phyloP scores from a whole-genome alignment of 2,797 vertebrate species.

The Antrozous pallidus region DNA sequence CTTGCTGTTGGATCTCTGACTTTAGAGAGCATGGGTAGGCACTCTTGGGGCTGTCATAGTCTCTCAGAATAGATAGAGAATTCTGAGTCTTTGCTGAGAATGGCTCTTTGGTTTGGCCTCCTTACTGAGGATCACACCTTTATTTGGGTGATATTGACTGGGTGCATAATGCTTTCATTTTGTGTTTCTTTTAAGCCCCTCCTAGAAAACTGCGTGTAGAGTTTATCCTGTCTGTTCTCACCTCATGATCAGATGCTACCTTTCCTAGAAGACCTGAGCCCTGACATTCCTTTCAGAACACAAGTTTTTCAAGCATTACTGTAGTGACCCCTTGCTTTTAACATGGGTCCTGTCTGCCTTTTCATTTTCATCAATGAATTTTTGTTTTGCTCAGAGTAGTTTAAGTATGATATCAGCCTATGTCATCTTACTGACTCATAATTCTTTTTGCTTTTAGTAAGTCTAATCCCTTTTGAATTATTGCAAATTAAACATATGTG shows the following conservation, averaged over 20 bases:
- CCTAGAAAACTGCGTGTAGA: background rate
- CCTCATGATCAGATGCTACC: background rate
- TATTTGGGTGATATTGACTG: background rate
- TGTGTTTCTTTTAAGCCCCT: background rate
- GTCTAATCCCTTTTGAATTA: background rate
- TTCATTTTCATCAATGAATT: background rate
- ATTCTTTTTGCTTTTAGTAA: conserved; percentile 12
- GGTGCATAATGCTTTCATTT: background rate
- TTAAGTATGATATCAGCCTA: background rate
- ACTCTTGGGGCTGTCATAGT: background rate
- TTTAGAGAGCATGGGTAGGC: background rate
- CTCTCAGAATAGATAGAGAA: background rate
- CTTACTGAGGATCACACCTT: background rate
- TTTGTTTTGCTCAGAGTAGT: background rate
- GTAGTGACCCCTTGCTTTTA: background rate
- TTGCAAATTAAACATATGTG: conserved; percentile 26
- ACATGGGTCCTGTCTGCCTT: background rate
- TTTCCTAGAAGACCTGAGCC: background rate
- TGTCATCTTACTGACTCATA: background rate
- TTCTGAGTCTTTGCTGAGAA: background rate
- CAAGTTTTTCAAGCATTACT: background rate
- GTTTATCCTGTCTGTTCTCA: background rate
- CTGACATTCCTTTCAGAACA: background rate
- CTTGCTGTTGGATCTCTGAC: background rate
- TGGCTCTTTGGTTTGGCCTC: background rate